Conservation (phyloP, 2,797 vertebrate species). For the Platyrinchus mystaceus region DNA sequence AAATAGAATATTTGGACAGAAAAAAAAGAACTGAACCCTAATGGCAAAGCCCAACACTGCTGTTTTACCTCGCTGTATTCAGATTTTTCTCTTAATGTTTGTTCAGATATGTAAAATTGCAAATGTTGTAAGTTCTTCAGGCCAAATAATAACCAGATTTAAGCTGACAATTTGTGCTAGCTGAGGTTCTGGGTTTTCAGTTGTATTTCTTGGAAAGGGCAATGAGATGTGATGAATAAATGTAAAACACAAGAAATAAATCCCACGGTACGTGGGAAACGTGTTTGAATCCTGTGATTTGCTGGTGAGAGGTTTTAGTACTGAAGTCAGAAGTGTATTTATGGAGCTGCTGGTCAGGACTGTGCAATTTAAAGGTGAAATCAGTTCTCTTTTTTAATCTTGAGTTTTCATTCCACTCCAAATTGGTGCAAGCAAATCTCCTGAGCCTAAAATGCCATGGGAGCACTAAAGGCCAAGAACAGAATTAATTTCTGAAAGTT, state of each 20-base stretch:
- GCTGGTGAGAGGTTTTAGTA: background rate
- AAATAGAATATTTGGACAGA: background rate
- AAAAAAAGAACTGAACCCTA: background rate
- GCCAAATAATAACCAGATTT: background rate
- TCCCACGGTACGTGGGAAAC: background rate
- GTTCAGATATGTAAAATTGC: background rate
- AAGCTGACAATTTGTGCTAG: background rate
- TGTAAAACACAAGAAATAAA: conserved; percentile 25
- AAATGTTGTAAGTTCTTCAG: background rate
- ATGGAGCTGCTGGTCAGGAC: conserved; percentile 31
- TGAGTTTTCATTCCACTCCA: conserved; percentile 25
- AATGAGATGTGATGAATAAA: conserved; percentile 2
- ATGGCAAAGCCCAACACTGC: background rate
- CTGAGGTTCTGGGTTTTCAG: background rate
- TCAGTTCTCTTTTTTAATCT: conserved; percentile 26
- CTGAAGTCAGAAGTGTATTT: conserved; percentile 4
- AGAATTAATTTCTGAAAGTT: conserved; percentile 47
- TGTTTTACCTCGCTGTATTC: background rate
- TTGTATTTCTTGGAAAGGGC: conserved; percentile 5
- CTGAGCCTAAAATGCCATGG: conserved; percentile 8
- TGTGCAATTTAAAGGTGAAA: conserved; percentile 43
- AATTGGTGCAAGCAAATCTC: conserved; percentile 7
- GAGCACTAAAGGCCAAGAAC: conserved; percentile 2
- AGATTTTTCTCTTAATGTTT: background rate
- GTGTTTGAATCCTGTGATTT: background rate